Conservation (phyloP, 1,140 invertebrate species). For the Zaprionus kolodkinae region DNA sequence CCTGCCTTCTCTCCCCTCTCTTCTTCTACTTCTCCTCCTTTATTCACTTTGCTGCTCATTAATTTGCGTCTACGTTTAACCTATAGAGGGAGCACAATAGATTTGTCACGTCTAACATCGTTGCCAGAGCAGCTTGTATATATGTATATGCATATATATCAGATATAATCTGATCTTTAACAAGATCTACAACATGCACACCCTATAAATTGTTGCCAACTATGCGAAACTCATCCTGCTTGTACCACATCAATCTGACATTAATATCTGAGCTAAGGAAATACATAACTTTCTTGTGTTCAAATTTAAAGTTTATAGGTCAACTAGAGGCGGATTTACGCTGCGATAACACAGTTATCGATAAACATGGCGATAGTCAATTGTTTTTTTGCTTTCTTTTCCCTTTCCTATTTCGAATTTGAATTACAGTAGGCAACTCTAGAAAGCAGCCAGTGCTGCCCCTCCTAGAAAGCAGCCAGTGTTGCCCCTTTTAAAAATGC, state of each 20-base stretch:
- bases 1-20: background rate
- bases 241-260: conserved; percentile 34
- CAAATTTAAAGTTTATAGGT: background rate
- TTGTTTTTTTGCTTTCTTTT: background rate
- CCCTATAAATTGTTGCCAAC: conserved; percentile 27
- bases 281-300: conserved; percentile 8
- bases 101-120: conserved; percentile 32
- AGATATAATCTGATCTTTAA: conserved; percentile 18
- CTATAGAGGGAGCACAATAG: conserved; percentile 24
- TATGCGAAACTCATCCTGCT: conserved; percentile 13
- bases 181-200: conserved; percentile 36
- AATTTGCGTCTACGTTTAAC: conserved; percentile 35
- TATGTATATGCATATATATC: conserved; percentile 2
- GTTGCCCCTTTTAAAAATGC: too few relatives aligned
- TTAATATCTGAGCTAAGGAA: background rate
- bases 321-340: background rate
- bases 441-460: conserved; percentile 15
- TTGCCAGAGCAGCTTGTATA: conserved; percentile 1
- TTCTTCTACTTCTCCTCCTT: background rate
- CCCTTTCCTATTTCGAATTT: background rate
- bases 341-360: background rate
- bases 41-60: conserved; percentile 23
- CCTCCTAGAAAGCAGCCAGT: too few relatives aligned
- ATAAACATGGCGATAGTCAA: background rate
- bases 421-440: conserved; percentile 22